Base-by-base conservation (phyloP, 1,140 invertebrate species). In the Drosophila obscura region DNA sequence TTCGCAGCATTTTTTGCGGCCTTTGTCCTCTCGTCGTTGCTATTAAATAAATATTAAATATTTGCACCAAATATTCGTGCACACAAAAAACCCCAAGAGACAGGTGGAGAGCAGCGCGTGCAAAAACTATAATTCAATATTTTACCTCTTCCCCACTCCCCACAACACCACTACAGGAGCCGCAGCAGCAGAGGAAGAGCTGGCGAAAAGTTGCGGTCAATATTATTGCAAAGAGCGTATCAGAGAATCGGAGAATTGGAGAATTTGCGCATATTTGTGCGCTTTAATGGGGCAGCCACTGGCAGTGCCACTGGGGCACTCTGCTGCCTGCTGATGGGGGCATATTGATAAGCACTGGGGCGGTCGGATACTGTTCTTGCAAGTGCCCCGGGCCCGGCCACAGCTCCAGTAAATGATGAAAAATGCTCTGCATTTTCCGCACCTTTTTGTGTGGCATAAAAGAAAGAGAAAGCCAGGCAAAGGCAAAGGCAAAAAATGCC, bases 341-440 rank as follows among this genome's bases (percentile, higher is more conserved):
- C 65, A 75, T 68, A 87, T 78, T 72, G 82, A 85, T 85, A 87
- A 85, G 80, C 68, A 81, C 41, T 50, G 50, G 58, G 52, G 49
- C n/a, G n/a, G n/a, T n/a, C 58, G 50, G 48, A 65, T 26, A 31
- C 39, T 43, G 49, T 44, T 28, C 58, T 49, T 11, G 31, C 31
- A 35, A 35, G 31, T 11, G 31, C 31, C 2, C 31, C 31, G 31
- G 31, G 9, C 31, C 35, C 19, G 19, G 24, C 28, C 16, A 1
- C 26, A 48, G 44, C 46, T 9, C 66, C 55, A 75, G 77, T 74
- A 85, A 87, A 85, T 85, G 78, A 85, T 85, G 82, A 85, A 85
- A 87, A 85, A 85, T 85, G 82, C 69, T 72, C 77, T 87, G 81
- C 81, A 84, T 80, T 81, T 81, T 74, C 82, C 71, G 69, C 83